Evolutionary conservation across 92 coral and sea anemone species (phyloP).

Genomic region (Diadumene lineata): DNA sequence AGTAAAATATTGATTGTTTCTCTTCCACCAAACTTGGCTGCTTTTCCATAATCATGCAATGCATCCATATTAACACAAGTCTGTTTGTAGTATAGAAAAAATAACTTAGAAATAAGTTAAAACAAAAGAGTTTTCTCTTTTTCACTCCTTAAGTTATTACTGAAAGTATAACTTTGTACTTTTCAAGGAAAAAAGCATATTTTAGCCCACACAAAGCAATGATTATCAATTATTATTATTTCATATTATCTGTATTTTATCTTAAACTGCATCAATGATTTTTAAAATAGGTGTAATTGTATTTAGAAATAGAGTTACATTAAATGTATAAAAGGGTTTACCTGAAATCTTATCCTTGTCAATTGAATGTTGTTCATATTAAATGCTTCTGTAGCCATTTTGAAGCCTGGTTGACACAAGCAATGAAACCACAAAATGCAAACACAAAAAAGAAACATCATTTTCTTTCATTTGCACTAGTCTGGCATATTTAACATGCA

Average conservation of each 20-base stretch:
- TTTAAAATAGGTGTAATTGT: background rate
- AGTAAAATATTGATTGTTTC: too few species aligned
- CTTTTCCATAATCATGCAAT: too few species aligned
- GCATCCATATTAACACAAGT: background rate
- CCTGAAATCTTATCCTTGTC: background rate
- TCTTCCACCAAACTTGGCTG: too few species aligned
- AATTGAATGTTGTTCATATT: too few species aligned
- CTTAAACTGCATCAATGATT: background rate
- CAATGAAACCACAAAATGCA: too few species aligned
- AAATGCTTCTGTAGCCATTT: too few species aligned
- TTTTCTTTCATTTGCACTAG: too few species aligned
- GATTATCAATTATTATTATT: too few species aligned
- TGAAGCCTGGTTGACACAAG: too few species aligned
- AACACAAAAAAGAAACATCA: too few species aligned
- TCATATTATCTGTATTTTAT: background rate
- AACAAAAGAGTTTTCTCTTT: background rate
- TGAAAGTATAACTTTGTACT: background rate
- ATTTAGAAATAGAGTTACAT: background rate
- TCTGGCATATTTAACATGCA: too few species aligned
- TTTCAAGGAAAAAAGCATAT: background rate
- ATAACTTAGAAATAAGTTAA: background rate
- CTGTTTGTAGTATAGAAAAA: too few species aligned
- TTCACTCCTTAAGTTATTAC: background rate
- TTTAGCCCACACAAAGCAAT: background rate
- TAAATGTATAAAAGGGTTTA: background rate